Evolutionary conservation across 1,140 invertebrate genomes (phyloP), one percentile per base, ranked within the genome.

Genomic region (Maniola jurtina): DNA sequence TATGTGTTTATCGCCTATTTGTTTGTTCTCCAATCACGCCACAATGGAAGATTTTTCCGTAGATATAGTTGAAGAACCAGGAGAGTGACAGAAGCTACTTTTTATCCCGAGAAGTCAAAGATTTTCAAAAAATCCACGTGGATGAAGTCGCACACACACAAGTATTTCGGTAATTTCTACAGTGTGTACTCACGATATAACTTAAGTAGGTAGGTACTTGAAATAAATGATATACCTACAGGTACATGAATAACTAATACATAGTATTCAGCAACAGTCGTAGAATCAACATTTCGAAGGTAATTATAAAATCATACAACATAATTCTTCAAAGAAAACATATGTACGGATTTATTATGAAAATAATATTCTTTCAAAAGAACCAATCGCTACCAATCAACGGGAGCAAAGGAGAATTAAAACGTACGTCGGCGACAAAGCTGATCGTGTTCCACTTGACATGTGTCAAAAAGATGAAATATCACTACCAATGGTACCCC

Each of bases 381-480:
- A 50, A 45, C 34, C 57, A 50, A 65, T 70, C 68, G 55, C 16
- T 63, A 57, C 63, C 78, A 81, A 79, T 80, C 77, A 83, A 50
- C 38, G 25, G 76, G 68, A 75, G 77, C 69, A 77, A 80, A 80
- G 73, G 75, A 75, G 77, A 82, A 84, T 84, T 82, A 82, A 80
- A 78, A 82, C 72, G 61, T 71, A 74, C 73, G 73, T 68, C 71
- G 67, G 71, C 76, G 77, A 80, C 81, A 80, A 79, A 84, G 71
- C 81, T 73, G 77, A 81, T 81, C 76, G 75, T 79, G 80, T 81
- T 72, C 72, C 45, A 68, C 71, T 71, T 80, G 77, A 84, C 83
- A 86, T 76, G 80, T 81, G 83, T 82, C 80, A 70, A 63, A 54
- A 61, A 79, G 72, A 82, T 81, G 80, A 85, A 82, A 85, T 80